Conservation (phyloP, 2,888 invertebrate species). For the Pheosia gnoma region DNA sequence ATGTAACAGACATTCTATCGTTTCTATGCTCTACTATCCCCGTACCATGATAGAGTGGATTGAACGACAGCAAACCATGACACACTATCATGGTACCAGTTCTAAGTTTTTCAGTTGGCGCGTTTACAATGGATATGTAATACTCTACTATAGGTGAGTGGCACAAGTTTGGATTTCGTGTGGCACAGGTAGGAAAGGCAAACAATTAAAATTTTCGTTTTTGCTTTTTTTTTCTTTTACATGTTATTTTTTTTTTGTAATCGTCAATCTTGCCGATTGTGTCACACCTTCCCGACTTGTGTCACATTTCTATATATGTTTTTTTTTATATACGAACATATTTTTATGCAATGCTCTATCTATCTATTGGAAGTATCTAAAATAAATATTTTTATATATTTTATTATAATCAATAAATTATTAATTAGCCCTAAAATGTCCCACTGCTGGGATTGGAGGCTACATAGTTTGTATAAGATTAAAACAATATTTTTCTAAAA, state of each 20-base stretch:
- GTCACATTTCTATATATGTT: conserved; percentile 65
- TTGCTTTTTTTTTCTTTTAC: conserved; percentile 28
- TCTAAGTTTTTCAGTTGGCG: conserved; percentile 32
- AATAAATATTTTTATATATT: too few species aligned
- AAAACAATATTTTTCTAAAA: too few species aligned
- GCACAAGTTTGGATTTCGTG: conserved; percentile 81
- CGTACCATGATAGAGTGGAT: neutral
- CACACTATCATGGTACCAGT: conserved; percentile 3
- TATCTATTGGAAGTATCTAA: neutral
- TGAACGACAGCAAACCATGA: neutral
- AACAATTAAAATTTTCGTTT: conserved; percentile 28
- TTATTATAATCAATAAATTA: too few species aligned
- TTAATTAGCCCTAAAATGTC: too few species aligned
- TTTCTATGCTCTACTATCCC: conserved; percentile 3
- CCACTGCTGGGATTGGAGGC: too few species aligned
- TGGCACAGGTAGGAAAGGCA: conserved; percentile 84
- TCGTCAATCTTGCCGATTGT: conserved; percentile 53
- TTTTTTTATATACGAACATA: conserved; percentile 5
- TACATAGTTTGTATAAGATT: too few species aligned
- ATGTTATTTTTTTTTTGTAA: conserved; percentile 33
- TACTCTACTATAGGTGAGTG: conserved; percentile 73
- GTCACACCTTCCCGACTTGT: conserved; percentile 85
- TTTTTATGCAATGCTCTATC: conserved; percentile 9
- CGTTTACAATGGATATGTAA: conserved; percentile 40
- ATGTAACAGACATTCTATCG: neutral